Conservation (phyloP, 2,797 vertebrate genomes). For the Rhinogobio ventralis region DNA sequence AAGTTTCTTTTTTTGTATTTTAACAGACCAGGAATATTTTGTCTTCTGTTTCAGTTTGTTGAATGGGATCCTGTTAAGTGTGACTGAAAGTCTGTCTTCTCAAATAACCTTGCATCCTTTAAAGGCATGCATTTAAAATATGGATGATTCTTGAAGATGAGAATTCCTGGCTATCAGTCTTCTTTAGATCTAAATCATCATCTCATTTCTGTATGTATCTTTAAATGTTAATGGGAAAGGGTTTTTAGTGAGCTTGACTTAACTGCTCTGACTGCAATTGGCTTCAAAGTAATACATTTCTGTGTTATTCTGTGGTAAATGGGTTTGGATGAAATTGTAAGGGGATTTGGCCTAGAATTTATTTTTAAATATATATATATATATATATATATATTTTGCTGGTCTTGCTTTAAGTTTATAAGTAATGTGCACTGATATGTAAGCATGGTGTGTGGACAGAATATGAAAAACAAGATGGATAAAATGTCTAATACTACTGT, state of each 20-base stretch:
- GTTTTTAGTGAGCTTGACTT: constrained; percentile 80
- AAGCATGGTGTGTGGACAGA: constrained; percentile 68
- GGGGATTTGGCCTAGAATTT: constrained; percentile 65
- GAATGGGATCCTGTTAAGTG: not conserved
- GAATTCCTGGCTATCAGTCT: constrained; percentile 53
- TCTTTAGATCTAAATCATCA: constrained; percentile 47
- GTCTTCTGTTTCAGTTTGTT: not conserved
- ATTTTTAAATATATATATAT: constrained; percentile 61
- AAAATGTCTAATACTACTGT: constrained; percentile 89
- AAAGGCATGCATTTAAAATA: not conserved
- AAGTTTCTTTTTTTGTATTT: not conserved
- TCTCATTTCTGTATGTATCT: constrained; percentile 75
- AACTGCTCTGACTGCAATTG: constrained; percentile 75
- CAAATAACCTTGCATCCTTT: not conserved
- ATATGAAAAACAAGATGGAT: constrained; percentile 76
- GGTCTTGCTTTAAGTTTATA: constrained; percentile 81
- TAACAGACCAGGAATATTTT: constrained; percentile 6
- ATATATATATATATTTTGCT: constrained; percentile 59
- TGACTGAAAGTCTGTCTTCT: not conserved
- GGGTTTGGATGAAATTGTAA: constrained; percentile 71
- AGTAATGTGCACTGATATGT: constrained; percentile 90
- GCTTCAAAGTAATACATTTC: constrained; percentile 75
- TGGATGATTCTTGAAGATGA: constrained; percentile 5
- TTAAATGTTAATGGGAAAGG: constrained; percentile 80
- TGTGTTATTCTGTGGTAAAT: constrained; percentile 81